A percentile compares a stretch with the other conserved stretches of the same genome.
Conservation (phyloP, 2,797 vertebrate genomes). For the Gobio occitaniae region DNA sequence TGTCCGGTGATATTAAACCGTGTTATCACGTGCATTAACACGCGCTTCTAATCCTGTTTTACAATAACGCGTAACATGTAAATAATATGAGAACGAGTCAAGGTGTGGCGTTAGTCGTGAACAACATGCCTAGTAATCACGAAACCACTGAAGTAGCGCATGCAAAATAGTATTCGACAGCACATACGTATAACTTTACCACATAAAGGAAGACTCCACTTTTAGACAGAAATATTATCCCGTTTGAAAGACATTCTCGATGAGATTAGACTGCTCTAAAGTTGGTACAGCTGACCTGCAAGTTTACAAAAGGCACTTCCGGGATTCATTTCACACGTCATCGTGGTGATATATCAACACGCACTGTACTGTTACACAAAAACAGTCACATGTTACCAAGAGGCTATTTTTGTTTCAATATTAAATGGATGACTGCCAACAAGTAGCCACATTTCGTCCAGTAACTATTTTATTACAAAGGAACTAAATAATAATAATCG, state of each 20-base stretch:
- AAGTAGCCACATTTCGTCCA: neutral
- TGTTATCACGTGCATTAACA: neutral
- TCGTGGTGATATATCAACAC: constrained; percentile 25
- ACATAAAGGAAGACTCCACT: neutral
- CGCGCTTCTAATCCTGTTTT: neutral
- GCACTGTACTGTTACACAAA: neutral
- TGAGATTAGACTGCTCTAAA: neutral
- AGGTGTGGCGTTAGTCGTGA: neutral
- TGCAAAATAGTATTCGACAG: neutral
- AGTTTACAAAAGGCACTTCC: constrained; percentile 57
- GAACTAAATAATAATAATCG: neutral
- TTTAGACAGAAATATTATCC: neutral
- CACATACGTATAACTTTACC: constrained; percentile 14
- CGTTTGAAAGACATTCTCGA: constrained; percentile 16
- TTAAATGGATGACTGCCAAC: neutral
- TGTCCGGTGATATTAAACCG: neutral
- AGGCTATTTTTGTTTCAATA: neutral
- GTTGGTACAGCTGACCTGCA: constrained; percentile 28
- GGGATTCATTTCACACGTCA: neutral
- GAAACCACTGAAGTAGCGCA: neutral
- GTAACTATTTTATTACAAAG: neutral
- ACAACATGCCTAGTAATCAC: neutral
- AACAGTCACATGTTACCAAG: neutral
- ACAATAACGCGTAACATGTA: neutral
- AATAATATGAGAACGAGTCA: neutral